Evolutionary conservation across 1,140 invertebrate genomes (phyloP).

Genomic region (Drosophila nasuta): DNA sequence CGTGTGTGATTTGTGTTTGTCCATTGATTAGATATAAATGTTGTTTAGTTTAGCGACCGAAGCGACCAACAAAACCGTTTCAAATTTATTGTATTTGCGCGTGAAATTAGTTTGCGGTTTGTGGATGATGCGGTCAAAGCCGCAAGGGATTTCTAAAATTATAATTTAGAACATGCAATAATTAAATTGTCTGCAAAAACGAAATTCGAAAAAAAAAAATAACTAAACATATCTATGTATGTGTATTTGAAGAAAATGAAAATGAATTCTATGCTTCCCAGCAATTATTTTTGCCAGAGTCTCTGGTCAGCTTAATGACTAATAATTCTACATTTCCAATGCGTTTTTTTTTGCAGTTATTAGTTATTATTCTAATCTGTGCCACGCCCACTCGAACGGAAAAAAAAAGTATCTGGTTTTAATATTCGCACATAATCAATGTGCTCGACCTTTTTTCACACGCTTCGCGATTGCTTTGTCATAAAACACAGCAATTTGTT

Average conservation of each 20-base stretch:
- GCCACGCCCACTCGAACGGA: not conserved
- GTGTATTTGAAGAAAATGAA: conserved; percentile 1
- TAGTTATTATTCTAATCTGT: not conserved
- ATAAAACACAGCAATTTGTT: conserved; percentile 40
- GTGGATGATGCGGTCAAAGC: conserved; percentile 30
- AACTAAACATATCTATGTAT: not conserved
- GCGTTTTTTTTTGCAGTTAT: not conserved
- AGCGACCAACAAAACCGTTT: conserved; percentile 36
- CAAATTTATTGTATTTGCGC: conserved; percentile 52
- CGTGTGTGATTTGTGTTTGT: conserved; percentile 16
- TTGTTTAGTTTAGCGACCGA: conserved; percentile 39
- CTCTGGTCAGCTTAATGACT: conserved; percentile 29
- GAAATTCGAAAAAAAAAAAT: not conserved
- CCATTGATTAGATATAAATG: conserved; percentile 64
- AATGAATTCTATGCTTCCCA: not conserved
- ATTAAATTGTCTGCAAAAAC: conserved; percentile 41
- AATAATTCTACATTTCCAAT: conserved; percentile 10
- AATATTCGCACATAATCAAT: conserved; percentile 22
- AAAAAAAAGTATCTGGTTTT: not conserved
- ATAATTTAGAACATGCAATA: conserved; percentile 67
- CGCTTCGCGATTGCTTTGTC: conserved; percentile 27
- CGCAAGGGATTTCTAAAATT: conserved; percentile 19
- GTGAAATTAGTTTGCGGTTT: conserved; percentile 68
- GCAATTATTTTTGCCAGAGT: conserved; percentile 10
- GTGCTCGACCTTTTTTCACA: conserved; percentile 43